These are phyloP conservation scores for Bursaphelenchus mucronatus DNA, from an alignment of 1,140 invertebrate genomes.

Conservation along the genomic window DNA sequence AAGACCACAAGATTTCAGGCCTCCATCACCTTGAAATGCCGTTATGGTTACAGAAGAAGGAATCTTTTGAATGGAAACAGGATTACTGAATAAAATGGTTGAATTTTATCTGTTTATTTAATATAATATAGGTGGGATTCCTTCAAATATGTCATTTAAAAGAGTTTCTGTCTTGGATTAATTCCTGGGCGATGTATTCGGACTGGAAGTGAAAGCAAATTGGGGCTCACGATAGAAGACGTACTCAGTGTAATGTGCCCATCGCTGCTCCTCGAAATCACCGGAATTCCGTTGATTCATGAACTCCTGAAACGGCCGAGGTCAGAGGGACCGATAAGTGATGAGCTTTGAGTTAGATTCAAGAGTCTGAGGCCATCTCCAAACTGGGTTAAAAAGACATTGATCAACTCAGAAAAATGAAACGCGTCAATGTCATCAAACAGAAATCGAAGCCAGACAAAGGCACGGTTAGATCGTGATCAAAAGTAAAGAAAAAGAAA, in stretches of 20 bases:
- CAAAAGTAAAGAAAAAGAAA: slow-evolving; percentile 9
- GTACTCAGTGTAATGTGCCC: slow-evolving; percentile 61
- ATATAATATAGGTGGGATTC: too few species aligned
- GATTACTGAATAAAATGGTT: too few species aligned
- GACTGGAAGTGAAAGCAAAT: background rate
- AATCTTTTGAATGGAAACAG: too few species aligned
- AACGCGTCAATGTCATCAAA: background rate
- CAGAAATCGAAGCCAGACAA: background rate
- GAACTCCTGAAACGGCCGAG: slow-evolving; percentile 45
- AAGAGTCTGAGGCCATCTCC: slow-evolving; percentile 12
- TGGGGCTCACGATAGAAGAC: slow-evolving; percentile 60
- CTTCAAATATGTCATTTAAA: too few species aligned
- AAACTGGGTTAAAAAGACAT: slow-evolving; percentile 23
- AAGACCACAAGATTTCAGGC: too few species aligned
- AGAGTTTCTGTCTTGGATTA: too few species aligned
- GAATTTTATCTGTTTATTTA: too few species aligned
- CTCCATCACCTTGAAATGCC: too few species aligned
- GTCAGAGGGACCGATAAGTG: background rate
- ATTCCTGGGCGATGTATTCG: too few species aligned
- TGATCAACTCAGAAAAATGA: slow-evolving; percentile 8
- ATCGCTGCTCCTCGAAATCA: slow-evolving; percentile 58
- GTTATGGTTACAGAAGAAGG: too few species aligned
- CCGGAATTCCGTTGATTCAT: slow-evolving; percentile 59
- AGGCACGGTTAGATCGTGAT: background rate
- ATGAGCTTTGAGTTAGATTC: background rate